Percentiles rank a stretch among this genome's conserved stretches.
These are phyloP conservation scores for Lasioglossum calceatum DNA, from an alignment of 2,888 invertebrate genomes.

Conservation along the genomic window DNA sequence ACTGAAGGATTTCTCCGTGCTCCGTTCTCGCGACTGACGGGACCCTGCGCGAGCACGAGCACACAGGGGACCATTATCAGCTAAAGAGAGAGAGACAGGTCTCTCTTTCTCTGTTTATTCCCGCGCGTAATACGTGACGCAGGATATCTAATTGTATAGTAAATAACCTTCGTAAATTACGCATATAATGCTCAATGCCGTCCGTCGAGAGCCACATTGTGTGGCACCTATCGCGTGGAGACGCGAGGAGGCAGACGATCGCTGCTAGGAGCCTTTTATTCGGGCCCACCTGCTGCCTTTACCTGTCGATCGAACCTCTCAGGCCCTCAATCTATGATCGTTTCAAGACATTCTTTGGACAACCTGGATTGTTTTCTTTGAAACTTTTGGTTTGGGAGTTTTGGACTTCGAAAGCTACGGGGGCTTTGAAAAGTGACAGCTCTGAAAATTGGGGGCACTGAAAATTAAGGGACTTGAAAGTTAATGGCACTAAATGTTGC, in stretches of 20 bases:
- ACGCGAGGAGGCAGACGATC: constrained; percentile 58
- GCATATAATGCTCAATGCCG: constrained; percentile 62
- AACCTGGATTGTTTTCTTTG: too few species aligned
- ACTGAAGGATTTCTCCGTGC: constrained; percentile 55
- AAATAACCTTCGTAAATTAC: constrained; percentile 72
- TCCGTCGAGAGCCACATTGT: constrained; percentile 53
- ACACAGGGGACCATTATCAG: constrained; percentile 67
- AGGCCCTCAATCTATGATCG: not conserved
- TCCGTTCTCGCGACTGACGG: constrained; percentile 59
- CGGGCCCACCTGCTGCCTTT: not conserved
- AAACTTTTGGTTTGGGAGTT: not conserved
- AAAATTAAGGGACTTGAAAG: too few species aligned
- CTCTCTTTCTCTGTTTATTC: constrained; percentile 2
- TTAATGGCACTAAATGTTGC: too few species aligned
- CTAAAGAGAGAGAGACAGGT: constrained; percentile 24
- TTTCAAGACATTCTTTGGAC: not conserved
- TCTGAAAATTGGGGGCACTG: too few species aligned
- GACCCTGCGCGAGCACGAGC: constrained; percentile 43
- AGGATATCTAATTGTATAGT: constrained; percentile 69
- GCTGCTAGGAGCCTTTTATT: not conserved
- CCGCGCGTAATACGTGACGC: constrained; percentile 53
- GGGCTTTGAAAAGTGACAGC: not conserved
- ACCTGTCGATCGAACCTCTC: not conserved
- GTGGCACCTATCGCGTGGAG: constrained; percentile 65
- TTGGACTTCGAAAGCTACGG: too few species aligned